Evolutionary conservation across 2,888 invertebrate genomes (phyloP).

Genomic region (Brachyptera putata): DNA sequence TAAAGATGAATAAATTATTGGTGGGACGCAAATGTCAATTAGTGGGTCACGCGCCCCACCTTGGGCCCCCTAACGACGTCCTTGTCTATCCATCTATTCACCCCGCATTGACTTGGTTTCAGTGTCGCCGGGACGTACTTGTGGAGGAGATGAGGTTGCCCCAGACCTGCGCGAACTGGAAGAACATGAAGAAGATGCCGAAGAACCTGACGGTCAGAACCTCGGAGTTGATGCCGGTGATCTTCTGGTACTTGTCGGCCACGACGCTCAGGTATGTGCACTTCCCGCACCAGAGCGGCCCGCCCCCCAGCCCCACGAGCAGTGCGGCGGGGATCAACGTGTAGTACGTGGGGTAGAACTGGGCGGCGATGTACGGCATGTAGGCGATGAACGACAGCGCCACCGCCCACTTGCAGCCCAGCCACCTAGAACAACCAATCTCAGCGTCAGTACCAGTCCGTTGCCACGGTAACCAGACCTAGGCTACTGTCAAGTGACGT

Average conservation of each 20-base stretch:
- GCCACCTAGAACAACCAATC: slow-evolving; percentile 46
- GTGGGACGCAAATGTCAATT: no score
- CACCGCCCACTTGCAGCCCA: slow-evolving; percentile 66
- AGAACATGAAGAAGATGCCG: slow-evolving; percentile 94
- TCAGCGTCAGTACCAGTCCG: no score
- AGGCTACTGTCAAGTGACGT: no score
- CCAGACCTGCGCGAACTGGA: slow-evolving; percentile 93
- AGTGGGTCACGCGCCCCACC: no score
- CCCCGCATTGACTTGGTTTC: no score
- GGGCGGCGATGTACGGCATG: slow-evolving; percentile 63
- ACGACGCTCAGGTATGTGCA: slow-evolving; percentile 88
- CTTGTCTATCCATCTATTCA: no score
- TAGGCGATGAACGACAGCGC: slow-evolving; percentile 60
- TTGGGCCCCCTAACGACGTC: no score
- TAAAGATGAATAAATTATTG: no score
- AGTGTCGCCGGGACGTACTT: no score
- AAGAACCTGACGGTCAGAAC: slow-evolving; percentile 74
- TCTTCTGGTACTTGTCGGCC: slow-evolving; percentile 41
- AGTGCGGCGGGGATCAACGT: slow-evolving; percentile 60
- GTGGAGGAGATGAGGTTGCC: slow-evolving; percentile 87
- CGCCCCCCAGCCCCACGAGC: slow-evolving; percentile 49
- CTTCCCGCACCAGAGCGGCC: slow-evolving; percentile 56
- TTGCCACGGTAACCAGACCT: no score
- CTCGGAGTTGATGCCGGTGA: neutral
- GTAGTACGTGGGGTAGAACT: slow-evolving; percentile 60